Conservation (phyloP, 2,113 vertebrate genomes). For the Syngnathus scovelli region DNA sequence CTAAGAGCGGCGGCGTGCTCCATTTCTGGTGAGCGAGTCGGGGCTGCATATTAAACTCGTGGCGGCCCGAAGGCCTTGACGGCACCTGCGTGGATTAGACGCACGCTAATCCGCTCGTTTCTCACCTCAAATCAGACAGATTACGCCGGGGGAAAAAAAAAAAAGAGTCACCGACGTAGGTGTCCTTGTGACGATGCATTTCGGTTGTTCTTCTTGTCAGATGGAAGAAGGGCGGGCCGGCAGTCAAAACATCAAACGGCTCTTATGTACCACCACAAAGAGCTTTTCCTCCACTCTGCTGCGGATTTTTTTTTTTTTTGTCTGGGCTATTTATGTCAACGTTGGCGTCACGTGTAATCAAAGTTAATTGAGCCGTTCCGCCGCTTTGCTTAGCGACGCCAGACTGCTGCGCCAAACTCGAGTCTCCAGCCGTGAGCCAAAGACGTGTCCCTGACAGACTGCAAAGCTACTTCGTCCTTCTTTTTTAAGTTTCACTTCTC, state of each 20-base stretch:
- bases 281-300: background rate
- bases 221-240: background rate
- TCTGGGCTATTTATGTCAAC: background rate
- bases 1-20: constrained; percentile 37
- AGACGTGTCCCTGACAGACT: constrained; percentile 1
- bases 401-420: background rate
- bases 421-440: constrained; percentile 1
- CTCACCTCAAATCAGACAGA: constrained; percentile 53
- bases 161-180: constrained; percentile 26
- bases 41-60: constrained; percentile 59
- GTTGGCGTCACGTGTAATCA: background rate
- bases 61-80: constrained; percentile 43
- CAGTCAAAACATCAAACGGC: constrained; percentile 16
- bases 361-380: constrained; percentile 6
- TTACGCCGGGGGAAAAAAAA: constrained; percentile 30
- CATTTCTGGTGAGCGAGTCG: constrained; percentile 38
- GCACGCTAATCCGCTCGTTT: constrained; percentile 49
- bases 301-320: background rate
- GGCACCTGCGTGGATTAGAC: constrained; percentile 51
- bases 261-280: background rate
- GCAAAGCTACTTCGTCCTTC: background rate
- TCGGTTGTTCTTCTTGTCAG: constrained; percentile 1
- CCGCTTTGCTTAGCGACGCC: background rate
- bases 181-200: constrained; percentile 32
- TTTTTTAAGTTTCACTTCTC: background rate